Evolutionary conservation across 2,888 invertebrate species (phyloP).

Genomic region (Campoletis raptor): DNA sequence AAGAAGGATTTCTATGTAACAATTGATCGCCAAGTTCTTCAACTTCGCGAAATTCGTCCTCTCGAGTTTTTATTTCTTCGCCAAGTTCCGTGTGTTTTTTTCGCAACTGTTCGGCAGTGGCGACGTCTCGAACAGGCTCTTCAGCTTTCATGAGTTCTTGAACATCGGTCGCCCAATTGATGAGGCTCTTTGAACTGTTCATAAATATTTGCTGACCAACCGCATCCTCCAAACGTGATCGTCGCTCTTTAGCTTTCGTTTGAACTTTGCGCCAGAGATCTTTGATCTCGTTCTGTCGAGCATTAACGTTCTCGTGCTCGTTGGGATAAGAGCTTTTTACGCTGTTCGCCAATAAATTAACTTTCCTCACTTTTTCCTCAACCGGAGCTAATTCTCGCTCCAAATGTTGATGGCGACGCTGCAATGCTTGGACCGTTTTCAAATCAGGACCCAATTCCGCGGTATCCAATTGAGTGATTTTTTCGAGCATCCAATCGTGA

Average conservation of each 20-base stretch:
- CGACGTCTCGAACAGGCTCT: slow-evolving; percentile 94
- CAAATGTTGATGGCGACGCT: slow-evolving; percentile 95
- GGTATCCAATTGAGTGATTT: slow-evolving; percentile 94
- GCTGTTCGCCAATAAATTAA: slow-evolving; percentile 94
- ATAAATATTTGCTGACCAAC: slow-evolving; percentile 98
- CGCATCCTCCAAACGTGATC: slow-evolving; percentile 95
- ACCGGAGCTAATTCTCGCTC: slow-evolving; percentile 98
- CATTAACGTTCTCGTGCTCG: slow-evolving; percentile 94
- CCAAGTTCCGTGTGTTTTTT: slow-evolving; percentile 96
- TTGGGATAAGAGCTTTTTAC: slow-evolving; percentile 97
- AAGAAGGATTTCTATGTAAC: slow-evolving; percentile 90
- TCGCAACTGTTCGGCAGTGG: slow-evolving; percentile 95
- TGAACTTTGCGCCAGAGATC: slow-evolving; percentile 95
- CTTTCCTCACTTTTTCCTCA: slow-evolving; percentile 94
- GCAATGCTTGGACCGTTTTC: slow-evolving; percentile 95
- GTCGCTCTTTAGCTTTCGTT: slow-evolving; percentile 93
- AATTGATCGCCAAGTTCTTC: slow-evolving; percentile 92
- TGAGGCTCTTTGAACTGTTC: slow-evolving; percentile 92
- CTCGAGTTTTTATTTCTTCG: slow-evolving; percentile 95
- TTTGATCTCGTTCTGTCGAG: slow-evolving; percentile 93
- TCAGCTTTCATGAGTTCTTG: slow-evolving; percentile 93
- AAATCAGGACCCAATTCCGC: slow-evolving; percentile 93
- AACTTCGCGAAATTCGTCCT: slow-evolving; percentile 95
- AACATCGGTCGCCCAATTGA: slow-evolving; percentile 93
- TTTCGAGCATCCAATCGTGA: slow-evolving; percentile 98